A percentile compares a stretch with the other conserved stretches of the same genome.
phyloP scores from a whole-genome alignment of 2,113 vertebrate species.

The Scopus umbretta region DNA sequence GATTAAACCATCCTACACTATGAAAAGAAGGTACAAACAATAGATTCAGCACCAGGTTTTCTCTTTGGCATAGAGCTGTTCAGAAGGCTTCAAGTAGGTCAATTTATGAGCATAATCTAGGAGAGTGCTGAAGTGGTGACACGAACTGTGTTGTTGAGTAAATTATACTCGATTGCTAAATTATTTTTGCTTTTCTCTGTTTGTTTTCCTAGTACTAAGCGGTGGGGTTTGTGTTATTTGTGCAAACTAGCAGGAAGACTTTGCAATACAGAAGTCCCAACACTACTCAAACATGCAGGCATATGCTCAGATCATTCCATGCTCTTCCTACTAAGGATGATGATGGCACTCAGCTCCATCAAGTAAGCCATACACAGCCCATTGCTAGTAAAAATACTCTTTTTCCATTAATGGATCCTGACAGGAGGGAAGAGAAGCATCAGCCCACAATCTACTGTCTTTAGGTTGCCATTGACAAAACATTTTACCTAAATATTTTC shows the following conservation, averaged over 20 bases:
- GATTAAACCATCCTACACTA: background rate
- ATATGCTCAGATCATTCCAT: background rate
- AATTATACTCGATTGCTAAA: background rate
- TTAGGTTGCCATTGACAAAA: background rate
- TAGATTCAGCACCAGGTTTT: background rate
- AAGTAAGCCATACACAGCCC: background rate
- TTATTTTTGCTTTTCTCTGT: background rate
- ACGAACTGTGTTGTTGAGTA: background rate
- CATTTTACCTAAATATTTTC: conserved; percentile 32
- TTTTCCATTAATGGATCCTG: background rate
- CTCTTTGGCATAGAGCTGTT: background rate
- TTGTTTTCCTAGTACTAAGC: background rate
- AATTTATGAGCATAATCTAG: background rate
- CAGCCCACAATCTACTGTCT: background rate
- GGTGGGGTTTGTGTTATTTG: background rate
- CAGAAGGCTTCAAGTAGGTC: background rate
- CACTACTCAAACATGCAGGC: background rate
- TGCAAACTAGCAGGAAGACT: background rate
- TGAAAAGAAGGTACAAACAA: background rate
- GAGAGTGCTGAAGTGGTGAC: background rate
- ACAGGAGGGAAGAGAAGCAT: background rate
- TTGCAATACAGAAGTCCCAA: background rate
- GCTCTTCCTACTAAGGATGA: background rate
- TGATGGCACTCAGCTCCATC: background rate
- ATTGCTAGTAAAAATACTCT: conserved; percentile 13